Evolutionary conservation across 2,113 vertebrate genomes (phyloP).

Genomic region (Anguilla japonica): DNA sequence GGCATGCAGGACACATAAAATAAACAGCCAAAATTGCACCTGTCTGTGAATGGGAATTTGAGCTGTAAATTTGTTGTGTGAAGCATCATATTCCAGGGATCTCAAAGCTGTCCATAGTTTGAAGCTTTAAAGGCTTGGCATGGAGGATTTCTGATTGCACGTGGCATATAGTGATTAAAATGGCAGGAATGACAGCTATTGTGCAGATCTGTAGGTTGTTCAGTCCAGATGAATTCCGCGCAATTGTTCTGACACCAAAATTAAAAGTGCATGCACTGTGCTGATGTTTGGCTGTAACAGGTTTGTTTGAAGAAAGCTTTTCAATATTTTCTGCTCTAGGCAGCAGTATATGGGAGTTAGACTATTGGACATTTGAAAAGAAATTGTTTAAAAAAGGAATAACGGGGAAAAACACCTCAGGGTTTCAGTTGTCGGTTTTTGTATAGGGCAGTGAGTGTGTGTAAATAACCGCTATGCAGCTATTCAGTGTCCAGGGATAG

Average conservation of each 20-base stretch:
- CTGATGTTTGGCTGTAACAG: not conserved
- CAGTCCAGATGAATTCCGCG: not conserved
- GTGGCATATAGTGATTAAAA: not conserved
- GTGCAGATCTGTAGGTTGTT: not conserved
- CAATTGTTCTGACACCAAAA: not conserved
- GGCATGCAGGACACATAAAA: not conserved
- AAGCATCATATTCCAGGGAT: not conserved
- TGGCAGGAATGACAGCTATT: not conserved
- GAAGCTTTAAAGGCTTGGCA: not conserved
- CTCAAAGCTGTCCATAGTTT: not conserved
- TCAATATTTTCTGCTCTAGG: not conserved
- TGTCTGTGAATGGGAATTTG: not conserved
- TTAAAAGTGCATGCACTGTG: not conserved
- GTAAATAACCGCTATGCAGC: constrained; percentile 1
- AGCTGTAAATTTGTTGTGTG: not conserved
- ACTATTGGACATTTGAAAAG: not conserved
- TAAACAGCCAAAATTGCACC: not conserved
- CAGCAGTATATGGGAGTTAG: not conserved
- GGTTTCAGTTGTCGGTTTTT: not conserved
- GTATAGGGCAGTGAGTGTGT: not conserved
- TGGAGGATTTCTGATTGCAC: not conserved
- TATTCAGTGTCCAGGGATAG: not conserved
- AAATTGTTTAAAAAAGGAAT: not conserved
- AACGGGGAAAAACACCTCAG: not conserved
- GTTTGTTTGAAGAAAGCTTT: not conserved